Conservation (phyloP, 2,113 vertebrate species). For the Dasypus novemcinctus region DNA sequence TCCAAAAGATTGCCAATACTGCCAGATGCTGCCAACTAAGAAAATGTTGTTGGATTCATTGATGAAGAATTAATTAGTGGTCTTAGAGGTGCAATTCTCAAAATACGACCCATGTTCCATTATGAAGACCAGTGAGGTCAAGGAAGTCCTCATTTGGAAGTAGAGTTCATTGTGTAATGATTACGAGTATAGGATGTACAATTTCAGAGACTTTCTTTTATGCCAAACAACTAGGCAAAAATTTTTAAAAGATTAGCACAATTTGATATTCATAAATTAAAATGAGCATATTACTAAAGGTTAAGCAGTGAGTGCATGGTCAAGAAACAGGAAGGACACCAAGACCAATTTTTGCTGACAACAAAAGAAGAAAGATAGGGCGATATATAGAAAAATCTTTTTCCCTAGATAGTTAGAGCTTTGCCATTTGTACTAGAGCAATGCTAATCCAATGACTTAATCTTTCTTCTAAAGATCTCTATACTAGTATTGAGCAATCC, state of each 20-base stretch:
- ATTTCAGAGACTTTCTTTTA: neutral
- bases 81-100: neutral
- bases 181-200: neutral
- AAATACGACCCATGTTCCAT: neutral
- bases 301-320: neutral
- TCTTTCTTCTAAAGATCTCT: neutral
- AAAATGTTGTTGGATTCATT: neutral
- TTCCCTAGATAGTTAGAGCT: neutral
- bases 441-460: neutral
- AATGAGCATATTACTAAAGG: neutral
- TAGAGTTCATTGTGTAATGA: neutral
- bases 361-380: neutral
- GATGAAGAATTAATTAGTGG: neutral
- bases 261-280: neutral
- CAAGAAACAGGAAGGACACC: neutral
- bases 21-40: neutral
- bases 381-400: neutral
- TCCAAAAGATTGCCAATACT: neutral
- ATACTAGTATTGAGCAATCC: neutral
- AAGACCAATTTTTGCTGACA: neutral
- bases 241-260: neutral
- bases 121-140: neutral
- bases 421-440: neutral
- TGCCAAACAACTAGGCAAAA: neutral
- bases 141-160: neutral